A percentile compares a stretch with the other conserved stretches of the same genome.
Evolutionary conservation across 2,888 invertebrate species (phyloP).

Genomic region (Orthosia incerta): DNA sequence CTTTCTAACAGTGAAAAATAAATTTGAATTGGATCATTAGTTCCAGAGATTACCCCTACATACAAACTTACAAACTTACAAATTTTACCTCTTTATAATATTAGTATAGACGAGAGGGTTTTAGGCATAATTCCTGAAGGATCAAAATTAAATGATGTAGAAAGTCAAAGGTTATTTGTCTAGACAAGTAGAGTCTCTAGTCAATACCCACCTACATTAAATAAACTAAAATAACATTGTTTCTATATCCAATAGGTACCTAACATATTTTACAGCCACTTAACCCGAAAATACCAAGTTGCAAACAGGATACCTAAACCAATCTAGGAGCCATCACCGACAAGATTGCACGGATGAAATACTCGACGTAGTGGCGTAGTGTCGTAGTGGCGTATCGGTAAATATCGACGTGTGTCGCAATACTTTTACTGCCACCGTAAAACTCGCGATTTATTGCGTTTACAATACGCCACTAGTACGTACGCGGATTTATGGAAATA

Average conservation of each 20-base stretch:
- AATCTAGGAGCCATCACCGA: conserved; percentile 32
- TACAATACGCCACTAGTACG: conserved; percentile 58
- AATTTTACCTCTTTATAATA: too few relatives aligned
- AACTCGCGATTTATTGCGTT: conserved; percentile 65
- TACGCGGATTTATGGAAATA: conserved; percentile 53
- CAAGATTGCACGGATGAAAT: conserved; percentile 56
- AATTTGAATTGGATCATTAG: too few relatives aligned
- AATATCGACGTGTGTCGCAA: conserved; percentile 65
- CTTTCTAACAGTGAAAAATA: too few relatives aligned
- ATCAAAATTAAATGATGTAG: too few relatives aligned
- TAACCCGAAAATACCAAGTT: conserved; percentile 18
- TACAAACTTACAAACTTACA: too few relatives aligned
- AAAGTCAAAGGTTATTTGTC: too few relatives aligned
- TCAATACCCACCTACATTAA: not conserved
- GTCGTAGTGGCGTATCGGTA: conserved; percentile 44
- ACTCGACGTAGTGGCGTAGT: conserved; percentile 29
- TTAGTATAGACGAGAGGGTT: too few relatives aligned
- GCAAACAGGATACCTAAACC: conserved; percentile 29
- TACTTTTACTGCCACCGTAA: conserved; percentile 65
- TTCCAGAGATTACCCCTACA: too few relatives aligned
- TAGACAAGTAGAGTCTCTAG: too few relatives aligned
- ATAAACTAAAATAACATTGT: not conserved
- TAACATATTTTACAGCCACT: conserved; percentile 5
- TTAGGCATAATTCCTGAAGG: too few relatives aligned
- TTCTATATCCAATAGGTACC: not conserved